These are phyloP conservation scores for Trilocha varians DNA, from an alignment of 2,888 invertebrate genomes.

Conservation along the genomic window DNA sequence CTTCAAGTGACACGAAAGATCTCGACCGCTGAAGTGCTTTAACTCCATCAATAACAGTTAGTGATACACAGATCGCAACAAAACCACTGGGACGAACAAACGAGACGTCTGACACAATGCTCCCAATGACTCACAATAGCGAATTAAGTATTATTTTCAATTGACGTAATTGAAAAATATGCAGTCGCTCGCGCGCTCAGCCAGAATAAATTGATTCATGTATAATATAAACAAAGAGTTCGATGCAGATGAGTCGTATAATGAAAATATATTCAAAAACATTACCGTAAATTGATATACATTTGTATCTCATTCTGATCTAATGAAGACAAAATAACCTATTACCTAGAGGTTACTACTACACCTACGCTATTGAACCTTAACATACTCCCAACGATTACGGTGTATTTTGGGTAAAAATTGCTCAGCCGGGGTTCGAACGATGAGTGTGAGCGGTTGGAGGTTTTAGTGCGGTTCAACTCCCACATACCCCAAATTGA, in stretches of 20 bases:
- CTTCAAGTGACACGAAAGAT: background rate
- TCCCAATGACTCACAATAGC: slow-evolving; percentile 69
- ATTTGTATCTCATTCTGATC: no score
- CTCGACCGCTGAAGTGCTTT: background rate
- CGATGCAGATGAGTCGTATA: slow-evolving; percentile 17
- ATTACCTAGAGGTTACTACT: no score
- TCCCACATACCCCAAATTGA: no score
- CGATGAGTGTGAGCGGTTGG: no score
- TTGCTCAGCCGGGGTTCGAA: no score
- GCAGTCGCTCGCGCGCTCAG: slow-evolving; percentile 59
- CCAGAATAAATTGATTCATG: slow-evolving; percentile 70
- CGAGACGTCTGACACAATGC: slow-evolving; percentile 57
- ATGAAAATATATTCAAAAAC: background rate
- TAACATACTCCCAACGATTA: no score
- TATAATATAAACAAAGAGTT: slow-evolving; percentile 52
- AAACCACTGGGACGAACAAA: slow-evolving; percentile 12
- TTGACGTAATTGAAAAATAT: slow-evolving; percentile 74
- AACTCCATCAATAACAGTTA: background rate
- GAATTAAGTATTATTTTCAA: slow-evolving; percentile 73
- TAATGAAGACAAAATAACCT: no score
- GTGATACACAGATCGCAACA: background rate
- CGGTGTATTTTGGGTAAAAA: no score
- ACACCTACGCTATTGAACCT: no score
- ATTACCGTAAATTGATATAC: no score
- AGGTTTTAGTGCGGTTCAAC: no score